Conservation (phyloP, 1,140 invertebrate species). For the Drosophila miranda region DNA sequence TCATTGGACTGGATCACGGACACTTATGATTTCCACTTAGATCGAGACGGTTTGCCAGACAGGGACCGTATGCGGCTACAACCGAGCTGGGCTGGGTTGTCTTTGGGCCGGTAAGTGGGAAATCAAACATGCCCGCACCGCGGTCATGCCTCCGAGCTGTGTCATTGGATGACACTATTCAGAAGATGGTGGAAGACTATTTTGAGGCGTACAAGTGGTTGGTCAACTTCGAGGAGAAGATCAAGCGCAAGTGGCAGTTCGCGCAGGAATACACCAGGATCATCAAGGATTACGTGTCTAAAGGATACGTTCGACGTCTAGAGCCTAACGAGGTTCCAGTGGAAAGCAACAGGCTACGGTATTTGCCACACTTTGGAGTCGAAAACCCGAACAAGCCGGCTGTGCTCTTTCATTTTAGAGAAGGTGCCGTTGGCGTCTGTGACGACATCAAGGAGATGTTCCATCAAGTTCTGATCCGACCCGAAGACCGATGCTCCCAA, state of each 20-base stretch:
- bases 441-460: no score
- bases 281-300: slow-evolving; percentile 1
- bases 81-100: neutral
- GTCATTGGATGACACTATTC: neutral
- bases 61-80: neutral
- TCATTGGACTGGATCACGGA: neutral
- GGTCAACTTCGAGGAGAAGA: slow-evolving; percentile 4
- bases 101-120: slow-evolving; percentile 1
- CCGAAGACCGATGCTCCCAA: no score
- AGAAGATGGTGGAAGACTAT: no score
- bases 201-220: slow-evolving; percentile 8
- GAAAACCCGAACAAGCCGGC: neutral
- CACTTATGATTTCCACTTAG: neutral
- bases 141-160: slow-evolving; percentile 12
- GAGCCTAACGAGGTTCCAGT: neutral
- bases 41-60: neutral
- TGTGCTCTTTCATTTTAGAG: no score
- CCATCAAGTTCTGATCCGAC: no score
- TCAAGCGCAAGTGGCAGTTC: neutral
- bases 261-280: slow-evolving; percentile 3
- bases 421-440: no score
- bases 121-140: neutral
- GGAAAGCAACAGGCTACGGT: no score
- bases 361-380: no score
- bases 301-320: slow-evolving; percentile 5